Evolutionary conservation across 2,888 invertebrate species (phyloP).

Genomic region (Cerastoderma edule): DNA sequence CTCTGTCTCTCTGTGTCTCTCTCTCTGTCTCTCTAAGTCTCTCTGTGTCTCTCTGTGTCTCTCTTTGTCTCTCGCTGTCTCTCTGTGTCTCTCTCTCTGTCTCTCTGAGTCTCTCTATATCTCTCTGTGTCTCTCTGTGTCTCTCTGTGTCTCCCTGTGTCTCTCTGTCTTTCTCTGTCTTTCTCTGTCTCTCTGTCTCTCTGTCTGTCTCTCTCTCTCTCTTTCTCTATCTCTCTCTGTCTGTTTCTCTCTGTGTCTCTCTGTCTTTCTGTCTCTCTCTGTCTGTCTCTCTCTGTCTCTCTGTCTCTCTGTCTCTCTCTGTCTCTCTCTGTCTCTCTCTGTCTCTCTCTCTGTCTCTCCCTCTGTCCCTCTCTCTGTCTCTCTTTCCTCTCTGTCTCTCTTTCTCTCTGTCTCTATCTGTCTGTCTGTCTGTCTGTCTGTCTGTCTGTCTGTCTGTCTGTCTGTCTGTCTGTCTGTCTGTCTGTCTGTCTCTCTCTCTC

Average conservation of each 20-base stretch:
- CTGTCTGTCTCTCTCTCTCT: neutral
- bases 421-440: slow-evolving; percentile 5
- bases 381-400: no score
- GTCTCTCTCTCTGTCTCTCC: neutral
- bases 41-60: neutral
- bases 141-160: no score
- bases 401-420: no score
- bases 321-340: neutral
- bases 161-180: neutral
- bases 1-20: no score
- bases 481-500: neutral
- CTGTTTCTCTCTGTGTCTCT: no score
- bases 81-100: neutral
- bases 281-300: neutral
- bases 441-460: slow-evolving; percentile 5
- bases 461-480: slow-evolving; percentile 5
- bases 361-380: no score
- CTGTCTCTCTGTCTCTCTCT: neutral
- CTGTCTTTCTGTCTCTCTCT: neutral
- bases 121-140: no score
- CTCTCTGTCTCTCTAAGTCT: no score
- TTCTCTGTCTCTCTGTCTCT: neutral
- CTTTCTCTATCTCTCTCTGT: no score
- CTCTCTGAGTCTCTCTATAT: neutral
- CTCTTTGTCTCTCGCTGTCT: neutral